Conservation (phyloP, 2,113 vertebrate genomes). For the Leucopternis melanops region DNA sequence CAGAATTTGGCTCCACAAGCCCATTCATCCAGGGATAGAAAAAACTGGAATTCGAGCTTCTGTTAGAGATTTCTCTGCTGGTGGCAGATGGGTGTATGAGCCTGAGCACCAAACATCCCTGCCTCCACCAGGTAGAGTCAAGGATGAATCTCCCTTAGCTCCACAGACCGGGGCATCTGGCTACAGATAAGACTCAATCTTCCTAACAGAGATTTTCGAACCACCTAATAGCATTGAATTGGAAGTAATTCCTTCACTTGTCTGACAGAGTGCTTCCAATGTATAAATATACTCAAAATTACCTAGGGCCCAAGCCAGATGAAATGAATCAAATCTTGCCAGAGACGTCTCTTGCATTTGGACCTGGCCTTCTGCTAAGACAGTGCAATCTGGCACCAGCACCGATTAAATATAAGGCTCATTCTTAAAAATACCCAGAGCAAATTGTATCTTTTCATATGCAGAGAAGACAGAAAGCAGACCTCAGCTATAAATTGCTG, state of each 20-base stretch:
- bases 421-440: constrained; percentile 44
- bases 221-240: neutral
- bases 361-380: constrained; percentile 37
- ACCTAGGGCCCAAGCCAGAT: constrained; percentile 4
- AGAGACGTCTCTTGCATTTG: constrained; percentile 8
- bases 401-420: constrained; percentile 15
- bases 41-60: neutral
- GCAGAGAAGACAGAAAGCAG: neutral
- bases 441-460: constrained; percentile 1
- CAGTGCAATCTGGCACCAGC: constrained; percentile 10
- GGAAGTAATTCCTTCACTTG: constrained; percentile 22
- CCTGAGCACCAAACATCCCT: neutral
- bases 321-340: constrained; percentile 31
- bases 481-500: neutral
- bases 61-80: neutral
- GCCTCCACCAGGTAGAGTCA: neutral
- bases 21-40: neutral
- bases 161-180: neutral
- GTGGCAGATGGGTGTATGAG: neutral
- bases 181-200: neutral
- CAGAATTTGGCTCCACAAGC: neutral
- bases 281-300: constrained; percentile 31
- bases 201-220: neutral
- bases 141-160: neutral
- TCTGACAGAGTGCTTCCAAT: neutral